A percentile compares a stretch with the other conserved stretches of the same genome.
phyloP scores from a whole-genome alignment of 2,888 invertebrate genomes.

The Caenorhabditis sp. region DNA sequence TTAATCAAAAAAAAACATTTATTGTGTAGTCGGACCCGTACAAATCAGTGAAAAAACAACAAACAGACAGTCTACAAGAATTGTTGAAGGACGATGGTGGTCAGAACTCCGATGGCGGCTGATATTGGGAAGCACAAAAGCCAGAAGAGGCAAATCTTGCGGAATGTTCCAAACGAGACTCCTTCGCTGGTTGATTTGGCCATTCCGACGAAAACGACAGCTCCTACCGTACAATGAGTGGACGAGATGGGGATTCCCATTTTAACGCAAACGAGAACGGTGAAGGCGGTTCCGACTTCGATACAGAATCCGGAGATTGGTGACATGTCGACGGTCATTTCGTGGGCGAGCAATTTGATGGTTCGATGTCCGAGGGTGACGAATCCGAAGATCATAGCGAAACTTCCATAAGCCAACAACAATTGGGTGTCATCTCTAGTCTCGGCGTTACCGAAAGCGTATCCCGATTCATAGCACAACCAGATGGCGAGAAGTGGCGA shows the following conservation, averaged over 20 bases:
- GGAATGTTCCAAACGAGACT: slow-evolving; percentile 50
- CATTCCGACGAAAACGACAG: slow-evolving; percentile 61
- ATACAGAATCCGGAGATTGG: slow-evolving; percentile 63
- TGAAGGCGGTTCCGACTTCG: slow-evolving; percentile 63
- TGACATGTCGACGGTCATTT: slow-evolving; percentile 55
- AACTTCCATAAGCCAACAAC: slow-evolving; percentile 50
- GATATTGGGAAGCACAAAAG: slow-evolving; percentile 58
- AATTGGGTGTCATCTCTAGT: slow-evolving; percentile 54
- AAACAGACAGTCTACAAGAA: slow-evolving; percentile 41
- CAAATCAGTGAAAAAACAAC: not conserved
- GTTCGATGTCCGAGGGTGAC: slow-evolving; percentile 57
- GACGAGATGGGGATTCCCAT: slow-evolving; percentile 61
- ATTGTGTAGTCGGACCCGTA: slow-evolving; percentile 4
- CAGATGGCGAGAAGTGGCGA: slow-evolving; percentile 62
- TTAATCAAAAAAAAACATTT: no score
- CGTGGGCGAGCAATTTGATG: slow-evolving; percentile 56
- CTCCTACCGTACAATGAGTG: slow-evolving; percentile 64
- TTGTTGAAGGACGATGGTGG: slow-evolving; percentile 43
- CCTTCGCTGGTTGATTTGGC: slow-evolving; percentile 53
- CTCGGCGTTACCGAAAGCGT: slow-evolving; percentile 55
- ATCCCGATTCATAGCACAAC: slow-evolving; percentile 55
- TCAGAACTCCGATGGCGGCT: slow-evolving; percentile 44
- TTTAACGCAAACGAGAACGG: slow-evolving; percentile 62
- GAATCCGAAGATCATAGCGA: slow-evolving; percentile 59
- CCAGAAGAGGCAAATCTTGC: slow-evolving; percentile 52